A percentile compares a stretch with the other conserved stretches of the same genome.
phyloP scores from a whole-genome alignment of 2,888 invertebrate species.

The Epinotia bilunana region DNA sequence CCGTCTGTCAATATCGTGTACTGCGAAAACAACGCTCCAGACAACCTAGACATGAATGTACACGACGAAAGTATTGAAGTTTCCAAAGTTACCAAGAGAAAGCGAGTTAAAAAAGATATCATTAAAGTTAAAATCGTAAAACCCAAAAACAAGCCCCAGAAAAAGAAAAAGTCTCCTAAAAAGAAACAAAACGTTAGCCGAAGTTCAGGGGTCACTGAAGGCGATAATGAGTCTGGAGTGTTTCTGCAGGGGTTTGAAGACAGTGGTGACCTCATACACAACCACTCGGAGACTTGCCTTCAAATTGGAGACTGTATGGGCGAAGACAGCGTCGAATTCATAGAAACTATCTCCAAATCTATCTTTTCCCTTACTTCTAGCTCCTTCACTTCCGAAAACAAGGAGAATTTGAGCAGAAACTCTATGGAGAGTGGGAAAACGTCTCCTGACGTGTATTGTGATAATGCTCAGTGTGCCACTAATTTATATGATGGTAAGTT shows the following conservation, averaged over 20 bases:
- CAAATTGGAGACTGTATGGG: slow-evolving; percentile 69
- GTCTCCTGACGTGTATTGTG: slow-evolving; percentile 56
- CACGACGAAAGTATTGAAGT: slow-evolving; percentile 40
- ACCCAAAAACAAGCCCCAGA: slow-evolving; percentile 57
- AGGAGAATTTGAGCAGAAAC: slow-evolving; percentile 38
- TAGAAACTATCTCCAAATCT: slow-evolving; percentile 60
- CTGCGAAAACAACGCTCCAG: slow-evolving; percentile 46
- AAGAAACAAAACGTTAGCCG: slow-evolving; percentile 34
- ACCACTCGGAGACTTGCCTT: slow-evolving; percentile 77
- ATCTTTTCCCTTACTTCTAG: slow-evolving; percentile 62
- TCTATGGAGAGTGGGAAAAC: slow-evolving; percentile 19
- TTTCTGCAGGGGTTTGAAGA: slow-evolving; percentile 56
- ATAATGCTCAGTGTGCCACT: slow-evolving; percentile 58
- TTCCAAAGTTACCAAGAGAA: slow-evolving; percentile 49
- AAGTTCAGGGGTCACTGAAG: slow-evolving; percentile 59
- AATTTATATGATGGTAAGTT: slow-evolving; percentile 50
- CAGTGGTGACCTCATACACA: slow-evolving; percentile 74
- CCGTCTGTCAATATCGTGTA: slow-evolving; percentile 56
- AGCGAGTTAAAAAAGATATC: slow-evolving; percentile 68
- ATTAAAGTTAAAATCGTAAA: slow-evolving; percentile 76
- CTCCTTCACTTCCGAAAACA: slow-evolving; percentile 51
- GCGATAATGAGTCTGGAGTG: slow-evolving; percentile 60
- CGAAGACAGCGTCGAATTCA: slow-evolving; percentile 63
- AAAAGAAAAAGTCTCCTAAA: slow-evolving; percentile 45
- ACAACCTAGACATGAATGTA: slow-evolving; percentile 49